phyloP scores from a whole-genome alignment of 2,113 vertebrate genomes.

The Sclerurus mexicanus region DNA sequence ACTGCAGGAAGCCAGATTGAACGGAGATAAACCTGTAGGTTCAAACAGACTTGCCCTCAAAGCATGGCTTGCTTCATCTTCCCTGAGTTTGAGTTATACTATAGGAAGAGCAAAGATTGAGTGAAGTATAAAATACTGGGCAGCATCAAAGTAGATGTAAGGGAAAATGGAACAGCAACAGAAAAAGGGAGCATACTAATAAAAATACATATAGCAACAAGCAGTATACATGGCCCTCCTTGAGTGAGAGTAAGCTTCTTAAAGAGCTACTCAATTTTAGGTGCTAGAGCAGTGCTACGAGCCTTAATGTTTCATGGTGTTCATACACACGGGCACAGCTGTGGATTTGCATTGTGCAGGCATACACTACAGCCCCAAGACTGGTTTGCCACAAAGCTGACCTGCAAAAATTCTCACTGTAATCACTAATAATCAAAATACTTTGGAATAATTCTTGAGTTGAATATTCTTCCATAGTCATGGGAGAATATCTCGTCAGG shows the following conservation, averaged over 20 bases:
- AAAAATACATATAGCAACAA: background rate
- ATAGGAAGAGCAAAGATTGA: background rate
- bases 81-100: background rate
- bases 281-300: background rate
- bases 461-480: background rate
- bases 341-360: background rate
- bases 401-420: background rate
- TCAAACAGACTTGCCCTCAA: background rate
- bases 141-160: background rate
- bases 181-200: background rate
- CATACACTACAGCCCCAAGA: background rate
- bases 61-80: background rate
- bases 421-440: background rate
- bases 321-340: background rate
- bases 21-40: background rate
- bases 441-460: background rate
- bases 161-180: background rate
- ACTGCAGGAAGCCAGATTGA: background rate
- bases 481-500: background rate
- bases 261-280: background rate
- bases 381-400: background rate
- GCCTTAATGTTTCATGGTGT: background rate
- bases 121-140: background rate
- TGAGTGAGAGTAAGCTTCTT: background rate
- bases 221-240: background rate